phyloP scores from a whole-genome alignment of 37 sponge, comb jelly and placozoan genomes.

The Beroe forskalii region DNA sequence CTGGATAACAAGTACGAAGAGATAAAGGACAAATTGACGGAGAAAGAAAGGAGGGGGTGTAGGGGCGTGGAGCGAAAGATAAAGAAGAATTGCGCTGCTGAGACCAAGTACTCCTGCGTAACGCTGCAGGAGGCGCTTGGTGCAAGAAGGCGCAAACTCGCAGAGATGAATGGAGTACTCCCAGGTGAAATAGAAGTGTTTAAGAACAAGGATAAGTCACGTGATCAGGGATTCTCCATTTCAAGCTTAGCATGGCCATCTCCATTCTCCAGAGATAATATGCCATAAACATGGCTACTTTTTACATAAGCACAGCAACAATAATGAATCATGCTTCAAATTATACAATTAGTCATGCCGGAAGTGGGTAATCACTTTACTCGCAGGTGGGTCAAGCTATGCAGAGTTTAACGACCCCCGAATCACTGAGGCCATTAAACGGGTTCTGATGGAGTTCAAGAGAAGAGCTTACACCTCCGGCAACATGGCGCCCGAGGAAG shows the following conservation, averaged over 20 bases:
- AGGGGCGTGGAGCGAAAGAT: not conserved
- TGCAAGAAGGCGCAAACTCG: not conserved
- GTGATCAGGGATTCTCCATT: too few relatives aligned
- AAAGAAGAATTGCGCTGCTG: not conserved
- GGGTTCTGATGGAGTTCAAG: constrained; percentile 39
- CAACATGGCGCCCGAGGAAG: not conserved
- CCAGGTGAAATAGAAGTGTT: not conserved
- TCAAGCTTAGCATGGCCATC: too few relatives aligned
- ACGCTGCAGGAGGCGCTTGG: not conserved
- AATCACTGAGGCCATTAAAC: not conserved
- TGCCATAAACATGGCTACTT: too few relatives aligned
- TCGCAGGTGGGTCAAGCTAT: not conserved
- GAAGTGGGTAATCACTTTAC: too few relatives aligned
- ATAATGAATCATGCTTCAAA: too few relatives aligned
- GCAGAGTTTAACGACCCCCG: not conserved
- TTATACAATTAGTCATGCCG: too few relatives aligned
- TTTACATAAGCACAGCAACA: too few relatives aligned
- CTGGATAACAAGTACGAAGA: not conserved
- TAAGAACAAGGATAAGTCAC: too few relatives aligned
- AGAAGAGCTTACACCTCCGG: not conserved
- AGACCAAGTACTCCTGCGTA: not conserved
- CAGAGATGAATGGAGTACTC: not conserved
- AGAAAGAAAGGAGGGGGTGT: not conserved
- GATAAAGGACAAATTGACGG: not conserved
- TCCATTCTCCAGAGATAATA: too few relatives aligned